Evolutionary conservation across 2,888 invertebrate species (phyloP).

Genomic region (Leptinotarsa rubiginosa): DNA sequence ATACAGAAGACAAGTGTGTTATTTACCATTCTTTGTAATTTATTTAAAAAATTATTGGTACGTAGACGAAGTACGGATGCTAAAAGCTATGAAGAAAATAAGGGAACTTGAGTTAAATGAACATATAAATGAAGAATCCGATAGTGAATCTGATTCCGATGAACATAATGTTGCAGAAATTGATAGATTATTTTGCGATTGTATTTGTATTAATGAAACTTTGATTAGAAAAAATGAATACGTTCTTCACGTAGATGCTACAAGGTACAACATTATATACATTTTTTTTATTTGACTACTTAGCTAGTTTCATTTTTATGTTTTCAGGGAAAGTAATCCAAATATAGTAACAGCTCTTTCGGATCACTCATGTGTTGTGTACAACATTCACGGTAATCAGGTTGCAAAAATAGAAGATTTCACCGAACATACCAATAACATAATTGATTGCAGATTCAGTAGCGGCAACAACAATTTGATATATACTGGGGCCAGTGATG

Average conservation of each 20-base stretch:
- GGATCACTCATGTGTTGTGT: constrained; percentile 67
- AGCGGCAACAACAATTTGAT: constrained; percentile 70
- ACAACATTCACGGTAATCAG: constrained; percentile 64
- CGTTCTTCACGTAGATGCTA: constrained; percentile 24
- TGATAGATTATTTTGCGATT: constrained; percentile 26
- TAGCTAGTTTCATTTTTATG: not conserved
- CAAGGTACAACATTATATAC: constrained; percentile 9
- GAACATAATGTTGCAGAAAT: constrained; percentile 20
- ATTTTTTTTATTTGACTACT: not conserved
- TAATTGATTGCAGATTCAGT: constrained; percentile 73
- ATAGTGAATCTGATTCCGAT: constrained; percentile 26
- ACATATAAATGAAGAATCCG: not conserved
- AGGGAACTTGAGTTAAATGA: not conserved
- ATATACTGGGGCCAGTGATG: constrained; percentile 72
- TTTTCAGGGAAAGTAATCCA: constrained; percentile 62
- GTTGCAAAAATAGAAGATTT: constrained; percentile 63
- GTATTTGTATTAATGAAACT: constrained; percentile 31
- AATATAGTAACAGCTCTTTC: constrained; percentile 69
- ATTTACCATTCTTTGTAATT: not conserved
- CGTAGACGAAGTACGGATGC: not conserved
- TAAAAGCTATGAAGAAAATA: not conserved
- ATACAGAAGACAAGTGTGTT: not conserved
- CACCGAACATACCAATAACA: constrained; percentile 66
- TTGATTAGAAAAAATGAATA: constrained; percentile 22
- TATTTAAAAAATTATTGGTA: not conserved